Base-by-base conservation (phyloP, 2,888 invertebrate species). In the Troglohyphantes excavatus region DNA sequence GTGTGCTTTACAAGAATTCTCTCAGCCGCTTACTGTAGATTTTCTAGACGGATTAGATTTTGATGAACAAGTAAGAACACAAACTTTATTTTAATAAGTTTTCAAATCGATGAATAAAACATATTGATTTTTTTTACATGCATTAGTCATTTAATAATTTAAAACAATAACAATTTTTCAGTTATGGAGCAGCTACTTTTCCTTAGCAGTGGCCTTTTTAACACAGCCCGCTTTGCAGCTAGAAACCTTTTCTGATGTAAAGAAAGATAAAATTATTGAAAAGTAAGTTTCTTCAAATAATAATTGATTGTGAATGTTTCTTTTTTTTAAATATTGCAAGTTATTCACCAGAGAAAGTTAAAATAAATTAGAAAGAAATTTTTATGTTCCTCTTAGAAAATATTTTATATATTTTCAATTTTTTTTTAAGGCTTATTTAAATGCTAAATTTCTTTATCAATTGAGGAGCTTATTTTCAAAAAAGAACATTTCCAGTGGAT, bases 1-100 rank as follows among this genome's bases (percentile, higher is more conserved):
- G 21, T 96, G 96, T 67, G 96, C 98, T 0, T 94, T 98, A 21
- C 96, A 97, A 93, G 97, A 98, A 93, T 95, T 98, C 90, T 97
- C 98, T 0, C 97, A 97, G 92, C 97, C 98, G 0, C 94, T 98
- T 78, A 96, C 97, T 1, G 91, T 92, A 23, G 92, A 96, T 91
- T 98, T 98, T 93, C 94, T 97, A 61, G 96, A 95, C 68, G 89
- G 89, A 61, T 53, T 83, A 17, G 78, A 88, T 26, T 91, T 91
- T 81, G 88, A 91, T 81, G 88, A 88, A 59, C 91, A 91, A 79
- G 91, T 91, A 85, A 83, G 63, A 33, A 29, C 27, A 19, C 53
- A 63, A 3, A 26, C 43, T 23, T 61, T 73, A 70, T 29, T 23
- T 43, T 23, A n/a, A 19, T n/a, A 29, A 11, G 17, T 65, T 46